These are phyloP conservation scores for Synodontis membranacea DNA, from an alignment of 2,113 vertebrate genomes.

Conservation along the genomic window DNA sequence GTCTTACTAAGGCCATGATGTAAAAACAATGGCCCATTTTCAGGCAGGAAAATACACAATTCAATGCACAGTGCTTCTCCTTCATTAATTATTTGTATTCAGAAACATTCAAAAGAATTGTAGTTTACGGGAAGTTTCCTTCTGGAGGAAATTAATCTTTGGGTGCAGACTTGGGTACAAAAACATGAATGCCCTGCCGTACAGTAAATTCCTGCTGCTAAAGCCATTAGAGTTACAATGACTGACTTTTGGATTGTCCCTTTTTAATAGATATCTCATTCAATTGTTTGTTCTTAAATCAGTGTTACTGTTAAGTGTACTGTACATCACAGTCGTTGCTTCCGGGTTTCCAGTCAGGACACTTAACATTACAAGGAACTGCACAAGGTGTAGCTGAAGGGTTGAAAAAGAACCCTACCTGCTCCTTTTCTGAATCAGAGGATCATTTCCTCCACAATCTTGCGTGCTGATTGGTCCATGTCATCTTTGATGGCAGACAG, in stretches of 20 bases:
- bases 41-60: neutral
- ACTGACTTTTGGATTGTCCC: neutral
- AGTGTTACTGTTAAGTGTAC: neutral
- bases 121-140: slow-evolving; percentile 3
- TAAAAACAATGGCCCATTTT: slow-evolving; percentile 35
- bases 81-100: slow-evolving; percentile 28
- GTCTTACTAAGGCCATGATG: slow-evolving; percentile 1
- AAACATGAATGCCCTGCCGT: slow-evolving; percentile 3
- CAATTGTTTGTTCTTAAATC: slow-evolving; percentile 17
- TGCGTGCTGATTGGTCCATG: slow-evolving; percentile 83
- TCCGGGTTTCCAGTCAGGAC: neutral
- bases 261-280: slow-evolving; percentile 21
- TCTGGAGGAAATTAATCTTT: slow-evolving; percentile 33
- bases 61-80: slow-evolving; percentile 1
- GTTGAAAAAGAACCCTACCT: slow-evolving; percentile 7
- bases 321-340: neutral
- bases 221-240: slow-evolving; percentile 8
- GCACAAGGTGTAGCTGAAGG: neutral
- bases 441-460: slow-evolving; percentile 91
- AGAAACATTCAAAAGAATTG: slow-evolving; percentile 5
- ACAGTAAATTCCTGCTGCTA: slow-evolving; percentile 18
- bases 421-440: slow-evolving; percentile 76
- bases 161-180: slow-evolving; percentile 5
- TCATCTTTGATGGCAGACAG: slow-evolving; percentile 77
- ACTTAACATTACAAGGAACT: neutral